Evolutionary conservation across 2,113 vertebrate species (phyloP), one percentile per base, ranked within the genome.

Genomic region (Tinamus guttatus): DNA sequence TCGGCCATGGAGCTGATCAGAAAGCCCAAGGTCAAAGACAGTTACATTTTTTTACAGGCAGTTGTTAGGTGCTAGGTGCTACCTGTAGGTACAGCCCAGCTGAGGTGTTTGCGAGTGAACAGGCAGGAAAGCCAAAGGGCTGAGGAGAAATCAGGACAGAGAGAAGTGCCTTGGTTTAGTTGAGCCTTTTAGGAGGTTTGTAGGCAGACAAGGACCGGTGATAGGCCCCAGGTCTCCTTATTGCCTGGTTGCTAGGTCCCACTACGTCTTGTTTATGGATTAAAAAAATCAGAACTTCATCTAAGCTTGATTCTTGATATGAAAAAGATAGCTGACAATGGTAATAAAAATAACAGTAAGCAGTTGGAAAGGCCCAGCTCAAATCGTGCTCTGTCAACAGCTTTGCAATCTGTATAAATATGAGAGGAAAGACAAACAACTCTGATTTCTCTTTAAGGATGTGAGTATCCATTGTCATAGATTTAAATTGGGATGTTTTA

Each of bases 351-450:
- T 90, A 95, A 81, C 85, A 89, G 86, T 84, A 45, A 95, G 93
- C 86, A 65, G 65, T 83, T 65, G 89, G 95, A 93, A 93, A 88
- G 87, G 89, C 79, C 94, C 89, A 54, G 76, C 89, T 96, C 91
- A 38, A 93, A 95, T 90, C 41, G 1, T 94, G 93, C 91, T 96
- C 89, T 89, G 92, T 95, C 96, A 96, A 95, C 89, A 95, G 90
- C 95, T 96, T 96, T 95, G 91, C 95, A 96, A 95, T 96, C 95
- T 97, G 94, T 95, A 93, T 83, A 93, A 96, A 93, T 93, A 95
- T 1, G 70, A 93, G 90, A 3, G 3, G 90, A 89, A 96, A 97
- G 86, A 90, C 93, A 97, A 96, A 97, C 83, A 97, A 82, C 92
- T 94, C 92, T 95, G 95, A 95, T 96, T 97, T 97, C 90, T 77